Evolutionary conservation across 2,797 vertebrate genomes (phyloP), one percentile per base, ranked within the genome.

Genomic region (Gila robusta): DNA sequence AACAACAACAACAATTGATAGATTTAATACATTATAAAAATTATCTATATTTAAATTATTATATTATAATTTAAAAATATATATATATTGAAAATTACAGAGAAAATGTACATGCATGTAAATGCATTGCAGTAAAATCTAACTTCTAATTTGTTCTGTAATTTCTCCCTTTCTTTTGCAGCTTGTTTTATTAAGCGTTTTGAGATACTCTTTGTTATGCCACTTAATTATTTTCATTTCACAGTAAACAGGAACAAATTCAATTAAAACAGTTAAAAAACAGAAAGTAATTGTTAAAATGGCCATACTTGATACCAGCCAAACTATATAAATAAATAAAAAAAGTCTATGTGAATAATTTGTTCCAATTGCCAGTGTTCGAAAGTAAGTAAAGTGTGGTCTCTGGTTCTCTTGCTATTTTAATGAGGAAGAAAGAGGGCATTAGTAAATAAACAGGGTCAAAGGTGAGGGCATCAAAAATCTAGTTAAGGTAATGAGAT

Each of bases 301-400:
- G 12, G n/a, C 62, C 17, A 69, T 35, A 71, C 23, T 85, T 81
- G 52, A 85, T 77, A 62, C 35, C n/a, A 77, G 76, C 71, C 74
- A 52, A 86, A 71, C 78, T 78, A 85, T 64, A 87, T 71, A 81
- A 82, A 88, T 71, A 81, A 84, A 87, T 70, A 88, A 32, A 32
- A 2, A 85, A 56, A 70, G 23, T 78, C 59, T 77, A 62, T 81
- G 79, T 54, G 83, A 85, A 81, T 88, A 81, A 87, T 87, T 84
- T 81, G 78, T 71, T 83, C 70, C 54, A 80, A 28, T 81, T 87
- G 76, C 35, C 39, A 77, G 71, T 37, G 41, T 47, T 77, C 72
- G 54, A 54, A 84, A 79, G 66, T 64, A 56, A 54, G 49, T n/a
- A 17, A 81, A 82, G 35, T n/a, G 41, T 59, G 41, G 37, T 64